These are phyloP conservation scores for Caenorhabditis panamensis DNA, from an alignment of 2,888 invertebrate genomes.

Conservation along the genomic window DNA sequence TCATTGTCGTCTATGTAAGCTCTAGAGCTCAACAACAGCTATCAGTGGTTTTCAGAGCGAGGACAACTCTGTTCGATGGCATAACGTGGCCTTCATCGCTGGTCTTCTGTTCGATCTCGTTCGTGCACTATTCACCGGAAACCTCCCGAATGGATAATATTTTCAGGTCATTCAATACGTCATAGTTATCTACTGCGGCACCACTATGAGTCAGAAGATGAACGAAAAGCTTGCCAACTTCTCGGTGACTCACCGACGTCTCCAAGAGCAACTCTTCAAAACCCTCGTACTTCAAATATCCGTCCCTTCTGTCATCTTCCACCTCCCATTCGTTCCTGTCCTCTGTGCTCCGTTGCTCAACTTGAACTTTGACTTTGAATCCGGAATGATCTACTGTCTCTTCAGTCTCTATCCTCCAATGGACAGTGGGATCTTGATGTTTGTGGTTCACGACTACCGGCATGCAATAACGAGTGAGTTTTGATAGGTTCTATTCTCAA, in stretches of 20 bases:
- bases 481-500: neutral
- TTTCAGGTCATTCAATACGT: slow-evolving; percentile 32
- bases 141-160: neutral
- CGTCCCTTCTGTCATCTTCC: slow-evolving; percentile 32
- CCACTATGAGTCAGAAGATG: slow-evolving; percentile 30
- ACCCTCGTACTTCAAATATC: slow-evolving; percentile 30
- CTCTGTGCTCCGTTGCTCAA: slow-evolving; percentile 28
- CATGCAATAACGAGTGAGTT: slow-evolving; percentile 18
- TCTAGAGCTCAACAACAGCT: neutral
- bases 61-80: slow-evolving; percentile 16
- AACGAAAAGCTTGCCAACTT: slow-evolving; percentile 25
- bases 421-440: slow-evolving; percentile 27
- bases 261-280: slow-evolving; percentile 35
- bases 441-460: slow-evolving; percentile 30
- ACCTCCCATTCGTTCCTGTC: slow-evolving; percentile 30
- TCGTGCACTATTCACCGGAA: neutral
- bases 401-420: slow-evolving; percentile 33
- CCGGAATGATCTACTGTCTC: slow-evolving; percentile 34
- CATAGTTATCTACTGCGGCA: slow-evolving; percentile 34
- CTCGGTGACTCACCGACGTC: slow-evolving; percentile 17
- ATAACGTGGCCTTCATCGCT: slow-evolving; percentile 29
- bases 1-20: slow-evolving; percentile 21
- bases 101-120: slow-evolving; percentile 20
- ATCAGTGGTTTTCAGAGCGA: slow-evolving; percentile 12
- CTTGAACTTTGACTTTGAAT: slow-evolving; percentile 25